Conservation (phyloP, 2,888 invertebrate genomes). For the Cheiracanthium punctorium region DNA sequence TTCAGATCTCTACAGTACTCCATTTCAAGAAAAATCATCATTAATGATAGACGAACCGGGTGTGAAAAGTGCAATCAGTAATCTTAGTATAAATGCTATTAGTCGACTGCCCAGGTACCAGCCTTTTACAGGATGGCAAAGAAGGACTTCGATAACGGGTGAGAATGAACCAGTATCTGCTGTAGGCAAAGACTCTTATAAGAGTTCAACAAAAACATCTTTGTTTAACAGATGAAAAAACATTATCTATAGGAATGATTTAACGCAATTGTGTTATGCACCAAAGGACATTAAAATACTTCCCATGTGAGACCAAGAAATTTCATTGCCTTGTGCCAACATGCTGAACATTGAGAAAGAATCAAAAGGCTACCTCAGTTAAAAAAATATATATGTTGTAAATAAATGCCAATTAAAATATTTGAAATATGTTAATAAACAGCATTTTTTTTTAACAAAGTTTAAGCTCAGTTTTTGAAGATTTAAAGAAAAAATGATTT, state of each 20-base stretch:
- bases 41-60: constrained; percentile 36
- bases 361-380: background rate
- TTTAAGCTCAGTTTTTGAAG: too few species aligned
- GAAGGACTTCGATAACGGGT: constrained; percentile 42
- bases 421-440: too few species aligned
- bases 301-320: background rate
- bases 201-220: constrained; percentile 30
- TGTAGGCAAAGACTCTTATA: constrained; percentile 25
- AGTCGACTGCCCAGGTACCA: constrained; percentile 57
- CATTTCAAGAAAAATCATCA: constrained; percentile 28
- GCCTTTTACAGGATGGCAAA: constrained; percentile 34
- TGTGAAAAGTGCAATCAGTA: constrained; percentile 47
- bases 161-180: constrained; percentile 44
- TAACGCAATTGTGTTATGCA: background rate
- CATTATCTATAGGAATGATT: background rate
- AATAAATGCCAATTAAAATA: too few species aligned
- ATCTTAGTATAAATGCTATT: constrained; percentile 3
- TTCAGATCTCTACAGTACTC: constrained; percentile 45
- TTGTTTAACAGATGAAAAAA: constrained; percentile 36
- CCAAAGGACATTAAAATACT: too few species aligned
- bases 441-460: too few species aligned
- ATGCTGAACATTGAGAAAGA: background rate
- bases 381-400: too few species aligned
- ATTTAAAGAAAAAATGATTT: too few species aligned
- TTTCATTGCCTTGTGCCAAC: background rate